Conservation (phyloP, 2,888 invertebrate genomes). For the Celastrina argiolus region DNA sequence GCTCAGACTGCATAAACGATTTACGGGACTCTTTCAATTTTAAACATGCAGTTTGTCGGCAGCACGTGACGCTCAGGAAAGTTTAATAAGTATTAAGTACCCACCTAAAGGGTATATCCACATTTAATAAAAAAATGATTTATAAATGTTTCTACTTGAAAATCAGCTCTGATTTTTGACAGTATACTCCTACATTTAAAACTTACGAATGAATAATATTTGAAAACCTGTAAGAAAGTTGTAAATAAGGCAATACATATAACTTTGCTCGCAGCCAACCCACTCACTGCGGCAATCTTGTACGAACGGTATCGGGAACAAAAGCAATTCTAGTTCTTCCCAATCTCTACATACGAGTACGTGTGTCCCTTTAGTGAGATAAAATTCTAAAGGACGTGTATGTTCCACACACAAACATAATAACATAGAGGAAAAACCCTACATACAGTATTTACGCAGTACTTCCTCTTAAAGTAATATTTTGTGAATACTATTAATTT, state of each 20-base stretch:
- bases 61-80: not conserved
- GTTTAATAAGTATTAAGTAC: no score
- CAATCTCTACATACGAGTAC: not conserved
- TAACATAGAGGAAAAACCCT: not conserved
- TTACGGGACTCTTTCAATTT: not conserved
- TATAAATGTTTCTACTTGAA: no score
- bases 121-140: no score
- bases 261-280: not conserved
- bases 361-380: not conserved
- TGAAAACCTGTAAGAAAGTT: not conserved
- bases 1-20: not conserved
- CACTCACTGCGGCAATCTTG: not conserved
- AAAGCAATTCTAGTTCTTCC: not conserved
- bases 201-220: not conserved
- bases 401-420: not conserved
- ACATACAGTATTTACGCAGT: not conserved
- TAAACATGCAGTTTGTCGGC: not conserved
- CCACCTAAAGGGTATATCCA: no score
- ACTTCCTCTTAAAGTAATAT: not conserved
- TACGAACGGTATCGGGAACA: not conserved
- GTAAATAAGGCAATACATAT: constrained; percentile 6
- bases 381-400: not conserved
- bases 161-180: no score
- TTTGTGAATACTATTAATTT: no score
- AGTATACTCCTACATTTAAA: no score